Conservation (phyloP, 2,113 vertebrate species). For the Pituophis catenifer region DNA sequence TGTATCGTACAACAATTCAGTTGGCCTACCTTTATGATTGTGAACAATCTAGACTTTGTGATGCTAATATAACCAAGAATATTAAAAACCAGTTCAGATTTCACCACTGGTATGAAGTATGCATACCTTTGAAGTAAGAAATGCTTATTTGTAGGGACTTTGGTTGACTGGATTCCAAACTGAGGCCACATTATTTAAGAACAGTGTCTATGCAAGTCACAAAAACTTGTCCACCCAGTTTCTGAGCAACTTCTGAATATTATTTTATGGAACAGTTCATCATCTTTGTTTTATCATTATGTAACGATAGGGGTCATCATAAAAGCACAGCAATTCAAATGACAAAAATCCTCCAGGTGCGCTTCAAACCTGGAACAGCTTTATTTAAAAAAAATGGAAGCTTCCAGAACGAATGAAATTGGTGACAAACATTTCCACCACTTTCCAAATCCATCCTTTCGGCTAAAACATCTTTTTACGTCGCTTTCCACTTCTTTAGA, state of each 20-base stretch:
- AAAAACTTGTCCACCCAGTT: not conserved
- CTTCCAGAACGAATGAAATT: not conserved
- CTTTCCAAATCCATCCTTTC: not conserved
- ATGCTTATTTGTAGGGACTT: not conserved
- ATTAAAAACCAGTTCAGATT: not conserved
- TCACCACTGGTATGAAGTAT: too few relatives aligned
- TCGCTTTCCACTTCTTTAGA: conserved; percentile 35
- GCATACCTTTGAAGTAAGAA: not conserved
- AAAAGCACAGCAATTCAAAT: not conserved
- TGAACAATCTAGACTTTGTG: not conserved
- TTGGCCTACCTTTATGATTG: not conserved
- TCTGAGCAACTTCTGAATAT: not conserved
- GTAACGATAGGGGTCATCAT: not conserved
- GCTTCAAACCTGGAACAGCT: not conserved
- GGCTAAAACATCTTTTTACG: conserved; percentile 53
- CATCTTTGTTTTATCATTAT: not conserved
- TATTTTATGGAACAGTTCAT: not conserved
- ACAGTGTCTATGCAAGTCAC: not conserved
- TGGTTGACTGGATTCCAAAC: not conserved
- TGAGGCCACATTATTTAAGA: not conserved
- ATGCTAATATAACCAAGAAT: not conserved
- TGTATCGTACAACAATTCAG: not conserved
- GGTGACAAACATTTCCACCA: not conserved
- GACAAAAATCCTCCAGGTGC: not conserved
- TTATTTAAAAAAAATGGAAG: not conserved